phyloP scores from a whole-genome alignment of 2,797 vertebrate species.

The Paedocypris micromegethes region DNA sequence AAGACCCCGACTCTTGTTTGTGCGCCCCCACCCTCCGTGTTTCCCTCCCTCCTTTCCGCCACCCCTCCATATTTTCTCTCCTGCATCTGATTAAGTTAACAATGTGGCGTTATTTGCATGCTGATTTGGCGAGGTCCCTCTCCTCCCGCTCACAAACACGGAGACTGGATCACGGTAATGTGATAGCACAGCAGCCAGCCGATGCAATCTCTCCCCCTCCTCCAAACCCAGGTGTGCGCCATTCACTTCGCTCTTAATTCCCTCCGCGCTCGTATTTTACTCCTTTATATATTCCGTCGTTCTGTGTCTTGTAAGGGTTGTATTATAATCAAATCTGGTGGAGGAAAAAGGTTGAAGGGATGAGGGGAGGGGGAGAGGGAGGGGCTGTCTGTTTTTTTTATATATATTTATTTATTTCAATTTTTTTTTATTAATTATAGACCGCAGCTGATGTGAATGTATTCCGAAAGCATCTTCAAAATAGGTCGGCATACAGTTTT shows the following conservation, averaged over 20 bases:
- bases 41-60: constrained; percentile 73
- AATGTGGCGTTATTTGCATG: constrained; percentile 99
- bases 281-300: constrained; percentile 56
- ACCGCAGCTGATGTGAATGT: constrained; percentile 84
- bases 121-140: constrained; percentile 92
- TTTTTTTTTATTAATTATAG: constrained; percentile 98
- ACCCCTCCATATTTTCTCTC: constrained; percentile 80
- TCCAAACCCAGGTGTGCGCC: constrained; percentile 98
- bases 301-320: constrained; percentile 91
- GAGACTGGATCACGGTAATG: constrained; percentile 90
- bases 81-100: constrained; percentile 99
- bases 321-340: constrained; percentile 99
- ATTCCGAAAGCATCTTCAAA: constrained; percentile 82
- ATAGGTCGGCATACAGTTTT: constrained; percentile 81
- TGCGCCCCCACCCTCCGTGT: constrained; percentile 69
- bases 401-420: constrained; percentile 48
- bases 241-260: constrained; percentile 96
- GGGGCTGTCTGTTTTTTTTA: no score
- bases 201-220: constrained; percentile 98
- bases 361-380: constrained; percentile 14
- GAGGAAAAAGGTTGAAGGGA: constrained; percentile 47
- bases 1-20: constrained; percentile 69
- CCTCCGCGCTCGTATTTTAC: constrained; percentile 84
- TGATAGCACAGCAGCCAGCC: constrained; percentile 97
- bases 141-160: constrained; percentile 80